These are phyloP conservation scores for Apis dorsata DNA, from an alignment of 1,140 invertebrate genomes.

Conservation along the genomic window DNA sequence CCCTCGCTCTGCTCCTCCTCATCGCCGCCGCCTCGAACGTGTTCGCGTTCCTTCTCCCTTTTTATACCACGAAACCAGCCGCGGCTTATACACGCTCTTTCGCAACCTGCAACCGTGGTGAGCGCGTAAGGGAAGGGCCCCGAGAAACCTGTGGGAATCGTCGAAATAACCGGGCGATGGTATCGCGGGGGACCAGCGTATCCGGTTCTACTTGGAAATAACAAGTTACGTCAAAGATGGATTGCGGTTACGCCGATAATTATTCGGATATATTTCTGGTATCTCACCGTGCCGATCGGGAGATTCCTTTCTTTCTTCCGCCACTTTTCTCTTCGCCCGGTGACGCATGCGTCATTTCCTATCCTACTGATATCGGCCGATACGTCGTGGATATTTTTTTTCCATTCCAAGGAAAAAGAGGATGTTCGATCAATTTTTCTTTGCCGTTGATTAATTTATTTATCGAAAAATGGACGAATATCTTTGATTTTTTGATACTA, in stretches of 20 bases:
- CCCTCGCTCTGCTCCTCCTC: too few species aligned
- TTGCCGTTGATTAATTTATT: too few species aligned
- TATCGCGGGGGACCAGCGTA: slow-evolving; percentile 42
- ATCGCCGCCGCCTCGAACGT: not conserved
- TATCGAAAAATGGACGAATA: too few species aligned
- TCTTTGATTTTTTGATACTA: too few species aligned
- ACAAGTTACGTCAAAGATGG: slow-evolving; percentile 57
- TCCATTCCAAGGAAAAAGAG: too few species aligned
- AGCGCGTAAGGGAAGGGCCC: slow-evolving; percentile 13
- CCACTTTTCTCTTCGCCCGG: not conserved
- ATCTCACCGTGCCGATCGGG: slow-evolving; percentile 14
- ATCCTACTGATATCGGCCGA: too few species aligned
- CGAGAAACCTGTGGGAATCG: slow-evolving; percentile 53
- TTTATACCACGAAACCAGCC: slow-evolving; percentile 46
- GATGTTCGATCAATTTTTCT: too few species aligned
- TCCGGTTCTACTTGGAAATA: slow-evolving; percentile 55
- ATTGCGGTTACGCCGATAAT: slow-evolving; percentile 49
- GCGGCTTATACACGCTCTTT: not conserved
- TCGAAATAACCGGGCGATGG: slow-evolving; percentile 56
- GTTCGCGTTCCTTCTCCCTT: not conserved
- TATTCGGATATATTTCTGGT: slow-evolving; percentile 38
- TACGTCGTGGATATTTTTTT: too few species aligned
- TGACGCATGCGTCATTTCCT: too few species aligned
- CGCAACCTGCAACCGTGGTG: slow-evolving; percentile 56
- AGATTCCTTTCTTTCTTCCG: not conserved